Conservation (phyloP, 2,888 invertebrate genomes). For the Kuschelorhynchus macadamiae region DNA sequence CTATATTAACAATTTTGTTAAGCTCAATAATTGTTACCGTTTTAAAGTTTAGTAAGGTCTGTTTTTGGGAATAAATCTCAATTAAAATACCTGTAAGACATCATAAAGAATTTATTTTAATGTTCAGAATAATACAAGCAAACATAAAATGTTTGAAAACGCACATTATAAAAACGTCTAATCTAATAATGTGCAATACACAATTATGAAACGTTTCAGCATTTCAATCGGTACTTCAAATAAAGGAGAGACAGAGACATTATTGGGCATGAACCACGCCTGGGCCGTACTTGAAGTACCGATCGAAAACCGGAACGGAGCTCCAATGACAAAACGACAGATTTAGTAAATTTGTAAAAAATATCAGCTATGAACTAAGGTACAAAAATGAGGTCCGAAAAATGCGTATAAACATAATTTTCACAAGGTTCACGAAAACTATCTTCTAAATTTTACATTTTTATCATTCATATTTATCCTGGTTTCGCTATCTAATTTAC, state of each 20-base stretch:
- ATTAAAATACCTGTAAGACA: slow-evolving; percentile 22
- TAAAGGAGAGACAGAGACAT: no score
- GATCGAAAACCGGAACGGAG: slow-evolving; percentile 12
- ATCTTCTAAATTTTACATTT: background rate
- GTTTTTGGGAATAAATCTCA: no score
- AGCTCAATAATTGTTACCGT: no score
- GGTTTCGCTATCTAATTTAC: slow-evolving; percentile 1
- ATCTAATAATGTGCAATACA: slow-evolving; percentile 43
- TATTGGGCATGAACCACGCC: no score
- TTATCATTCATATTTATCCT: slow-evolving; percentile 1
- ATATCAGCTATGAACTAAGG: slow-evolving; percentile 33
- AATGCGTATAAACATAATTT: slow-evolving; percentile 14
- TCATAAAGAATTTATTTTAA: slow-evolving; percentile 64
- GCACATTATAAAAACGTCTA: slow-evolving; percentile 47
- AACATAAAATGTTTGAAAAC: slow-evolving; percentile 66
- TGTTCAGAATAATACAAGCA: slow-evolving; percentile 68
- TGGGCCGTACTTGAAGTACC: slow-evolving; percentile 1
- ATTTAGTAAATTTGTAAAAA: slow-evolving; percentile 28
- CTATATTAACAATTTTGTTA: no score
- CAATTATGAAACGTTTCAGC: slow-evolving; percentile 29
- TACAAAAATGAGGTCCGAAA: slow-evolving; percentile 47
- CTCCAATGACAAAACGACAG: slow-evolving; percentile 30
- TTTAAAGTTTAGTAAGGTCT: no score
- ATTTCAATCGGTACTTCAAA: slow-evolving; percentile 8
- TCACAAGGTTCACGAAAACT: slow-evolving; percentile 5